Conservation (phyloP, 2,797 vertebrate species). For the Microcaecilia unicolor region DNA sequence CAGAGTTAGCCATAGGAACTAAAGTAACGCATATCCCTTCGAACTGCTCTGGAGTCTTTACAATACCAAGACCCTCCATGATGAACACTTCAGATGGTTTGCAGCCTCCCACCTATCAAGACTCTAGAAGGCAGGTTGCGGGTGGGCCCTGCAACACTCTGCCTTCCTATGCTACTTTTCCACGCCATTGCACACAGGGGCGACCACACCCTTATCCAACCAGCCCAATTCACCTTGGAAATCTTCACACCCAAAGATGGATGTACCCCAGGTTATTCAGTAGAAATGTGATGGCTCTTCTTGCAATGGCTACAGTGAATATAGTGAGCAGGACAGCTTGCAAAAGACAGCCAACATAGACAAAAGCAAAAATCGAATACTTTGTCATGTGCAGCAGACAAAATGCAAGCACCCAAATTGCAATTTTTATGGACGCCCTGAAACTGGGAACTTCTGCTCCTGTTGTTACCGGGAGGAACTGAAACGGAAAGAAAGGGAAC, state of each 20-base stretch:
- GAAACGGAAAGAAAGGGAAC: constrained; percentile 69
- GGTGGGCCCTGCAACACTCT: constrained; percentile 51
- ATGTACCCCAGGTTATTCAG: constrained; percentile 45
- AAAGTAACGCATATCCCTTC: constrained; percentile 54
- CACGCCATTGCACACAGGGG: constrained; percentile 41
- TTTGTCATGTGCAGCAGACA: constrained; percentile 58
- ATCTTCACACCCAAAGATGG: constrained; percentile 33
- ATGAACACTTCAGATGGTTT: constrained; percentile 24
- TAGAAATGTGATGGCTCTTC: constrained; percentile 18
- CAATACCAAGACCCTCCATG: constrained; percentile 72
- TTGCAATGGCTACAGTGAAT: constrained; percentile 70
- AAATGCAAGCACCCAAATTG: constrained; percentile 86
- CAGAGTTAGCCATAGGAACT: constrained; percentile 14
- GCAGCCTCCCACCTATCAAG: constrained; percentile 40
- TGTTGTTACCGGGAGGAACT: constrained; percentile 88
- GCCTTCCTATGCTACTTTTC: constrained; percentile 56
- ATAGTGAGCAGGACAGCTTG: constrained; percentile 33
- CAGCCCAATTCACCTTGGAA: constrained; percentile 15
- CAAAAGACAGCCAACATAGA: constrained; percentile 39
- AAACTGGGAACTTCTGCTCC: constrained; percentile 92
- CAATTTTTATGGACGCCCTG: constrained; percentile 87
- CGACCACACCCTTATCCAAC: constrained; percentile 47
- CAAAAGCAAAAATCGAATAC: constrained; percentile 31
- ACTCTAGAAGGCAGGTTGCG: constrained; percentile 64
- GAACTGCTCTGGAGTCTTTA: constrained; percentile 67